Base-by-base conservation (phyloP, 1,140 invertebrate species). In the Ruditapes philippinarum region DNA sequence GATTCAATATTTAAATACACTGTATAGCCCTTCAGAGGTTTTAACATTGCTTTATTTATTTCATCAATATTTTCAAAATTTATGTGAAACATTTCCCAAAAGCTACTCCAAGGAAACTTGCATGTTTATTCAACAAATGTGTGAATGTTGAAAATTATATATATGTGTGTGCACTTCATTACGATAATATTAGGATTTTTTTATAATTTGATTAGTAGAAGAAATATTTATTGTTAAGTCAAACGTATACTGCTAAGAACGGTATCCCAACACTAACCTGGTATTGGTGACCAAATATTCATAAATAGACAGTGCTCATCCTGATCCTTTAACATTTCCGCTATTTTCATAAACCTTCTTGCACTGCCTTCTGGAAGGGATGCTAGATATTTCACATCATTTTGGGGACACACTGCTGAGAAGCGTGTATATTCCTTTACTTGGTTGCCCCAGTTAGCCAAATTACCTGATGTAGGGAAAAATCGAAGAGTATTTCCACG, bases 271-370 rank as follows among this genome's bases (percentile, higher is more conserved):
- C n/a, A 57, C 98, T 97, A 97, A 99, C 98, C 98, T 97, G 98
- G 82, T n/a, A 84, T 98, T 65, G 99, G 99, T 5, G 98, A 98
- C 96, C 99, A 99, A 94, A 99, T 98, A 95, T 99, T 99, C 91
- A 99, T 96, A 95, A 99, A 99, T 45, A 99, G 97, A 95, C 99
- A 99, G 96, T 99, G 99, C 96, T 99, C 99, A 91, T 97, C 98
- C 96, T 99, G 98, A 95, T 99, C 98, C 90, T 97, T 97, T 78
- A 99, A 96, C 95, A 98, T 98, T 19, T 98, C 98, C 90, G 98
- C 96, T 93, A 99, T 96, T 93, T 98, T 97, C 94, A 97, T 98
- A 86, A 99, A 96, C 94, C 98, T 98, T 93, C 98, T 97, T 89
- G 98, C 96, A 70, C 98, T 96, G 5, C 98, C 98, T 90, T 97